Base-by-base conservation (phyloP, 2,888 invertebrate species). In the Leptothorax acervorum region DNA sequence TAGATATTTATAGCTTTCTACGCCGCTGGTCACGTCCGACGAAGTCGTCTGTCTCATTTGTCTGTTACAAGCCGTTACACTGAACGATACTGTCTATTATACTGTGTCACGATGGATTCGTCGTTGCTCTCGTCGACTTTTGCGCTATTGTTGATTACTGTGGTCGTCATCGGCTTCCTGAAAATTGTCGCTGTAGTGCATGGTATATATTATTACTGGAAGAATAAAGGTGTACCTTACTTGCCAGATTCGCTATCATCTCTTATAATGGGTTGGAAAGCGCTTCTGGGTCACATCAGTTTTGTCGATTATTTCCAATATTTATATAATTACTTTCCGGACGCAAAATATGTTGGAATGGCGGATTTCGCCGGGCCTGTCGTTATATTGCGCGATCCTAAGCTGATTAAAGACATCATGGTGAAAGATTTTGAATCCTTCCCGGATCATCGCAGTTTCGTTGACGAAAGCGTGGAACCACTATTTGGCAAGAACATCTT, bases 161-260 rank as follows among this genome's bases (percentile, higher is more conserved):
- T n/a, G 18, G 8, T 18, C 2, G 51, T 15, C 48, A 48, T 48
- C 0, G 48, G 48, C 15, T 3, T 15, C 2, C 15, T 48, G 48
- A 4, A 15, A 48, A 15, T 15, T 1, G 1, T 86, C 6, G 4
- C 63, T 0, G 9, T 75, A 5, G 0, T 85, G 0, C 23, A 85
- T 15, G 45, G 51, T 3, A 89, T 91, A 39, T 53, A 35, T 4
- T 86, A 76, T 0, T 92, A 91, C 70, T 93, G 93, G 93, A 88
- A 76, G 31, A 82, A 75, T 0, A 86, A 83, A 4, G 87, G 85
- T 5, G 55, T 93, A 18, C 90, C 92, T 0, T 83, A 85, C 35
- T 4, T 28, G 0, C n/a, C 35, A 35, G 2, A 39, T 35, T 39
- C 35, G 2, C 3, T 63, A 11, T 2, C 4, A 4, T 39, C 35